These are phyloP conservation scores for Labroides dimidiatus DNA, from an alignment of 2,797 vertebrate genomes.

Conservation along the genomic window DNA sequence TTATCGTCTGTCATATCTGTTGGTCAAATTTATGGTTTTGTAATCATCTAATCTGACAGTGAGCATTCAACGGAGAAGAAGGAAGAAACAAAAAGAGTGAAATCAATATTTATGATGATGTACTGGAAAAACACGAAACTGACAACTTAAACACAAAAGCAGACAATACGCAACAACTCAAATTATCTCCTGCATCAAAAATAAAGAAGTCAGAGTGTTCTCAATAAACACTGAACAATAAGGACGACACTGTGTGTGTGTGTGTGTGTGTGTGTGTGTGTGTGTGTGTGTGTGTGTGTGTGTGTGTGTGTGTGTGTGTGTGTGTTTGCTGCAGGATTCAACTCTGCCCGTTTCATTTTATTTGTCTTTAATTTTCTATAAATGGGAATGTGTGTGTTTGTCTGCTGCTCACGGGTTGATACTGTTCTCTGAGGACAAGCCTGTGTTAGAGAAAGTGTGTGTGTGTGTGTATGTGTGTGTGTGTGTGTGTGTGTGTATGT, in stretches of 20 bases:
- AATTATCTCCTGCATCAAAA: slow-evolving; percentile 30
- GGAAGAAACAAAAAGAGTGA: too few relatives aligned
- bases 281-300: background rate
- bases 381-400: slow-evolving; percentile 40
- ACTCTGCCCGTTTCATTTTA: slow-evolving; percentile 1
- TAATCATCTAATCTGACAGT: too few relatives aligned
- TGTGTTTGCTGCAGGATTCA: slow-evolving; percentile 14
- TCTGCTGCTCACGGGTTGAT: slow-evolving; percentile 42
- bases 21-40: too few relatives aligned
- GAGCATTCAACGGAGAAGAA: too few relatives aligned
- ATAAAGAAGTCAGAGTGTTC: background rate
- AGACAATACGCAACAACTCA: slow-evolving; percentile 12
- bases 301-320: slow-evolving; percentile 1
- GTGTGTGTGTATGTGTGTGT: slow-evolving; percentile 11
- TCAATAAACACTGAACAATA: slow-evolving; percentile 13
- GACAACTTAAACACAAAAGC: background rate
- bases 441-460: slow-evolving; percentile 1
- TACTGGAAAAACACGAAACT: too few relatives aligned
- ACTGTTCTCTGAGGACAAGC: slow-evolving; percentile 35
- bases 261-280: too few relatives aligned
- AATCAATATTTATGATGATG: too few relatives aligned
- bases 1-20: too few relatives aligned
- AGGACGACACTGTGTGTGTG: too few relatives aligned
- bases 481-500: slow-evolving; percentile 9
- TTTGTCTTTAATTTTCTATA: slow-evolving; percentile 45